These are phyloP conservation scores for Liopterus haemorrhoidalis DNA, from an alignment of 2,888 invertebrate genomes.

Conservation along the genomic window DNA sequence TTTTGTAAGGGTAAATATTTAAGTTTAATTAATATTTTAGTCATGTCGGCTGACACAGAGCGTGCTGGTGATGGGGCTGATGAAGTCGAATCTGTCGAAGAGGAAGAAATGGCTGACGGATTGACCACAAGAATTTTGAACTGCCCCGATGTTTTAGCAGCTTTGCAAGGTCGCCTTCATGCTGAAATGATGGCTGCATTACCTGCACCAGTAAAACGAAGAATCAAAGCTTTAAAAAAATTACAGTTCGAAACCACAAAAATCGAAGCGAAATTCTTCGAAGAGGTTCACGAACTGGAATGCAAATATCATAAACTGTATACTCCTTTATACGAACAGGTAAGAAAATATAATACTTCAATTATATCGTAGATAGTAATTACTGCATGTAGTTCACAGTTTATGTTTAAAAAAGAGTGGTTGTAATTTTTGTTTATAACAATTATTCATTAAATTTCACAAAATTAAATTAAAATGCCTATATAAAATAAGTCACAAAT, in stretches of 20 bases:
- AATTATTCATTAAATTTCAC: no score
- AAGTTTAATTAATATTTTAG: constrained; percentile 32
- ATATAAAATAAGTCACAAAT: no score
- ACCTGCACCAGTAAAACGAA: constrained; percentile 69
- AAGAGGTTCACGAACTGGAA: constrained; percentile 89
- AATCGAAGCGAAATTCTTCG: constrained; percentile 88
- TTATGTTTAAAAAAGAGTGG: no score
- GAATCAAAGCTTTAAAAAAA: constrained; percentile 79
- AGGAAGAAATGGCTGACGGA: constrained; percentile 53
- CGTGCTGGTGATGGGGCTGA: constrained; percentile 60
- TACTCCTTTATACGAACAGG: constrained; percentile 73
- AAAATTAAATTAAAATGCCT: no score
- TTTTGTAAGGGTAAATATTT: no score
- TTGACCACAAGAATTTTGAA: constrained; percentile 39
- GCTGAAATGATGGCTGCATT: constrained; percentile 57
- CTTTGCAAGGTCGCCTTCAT: constrained; percentile 54
- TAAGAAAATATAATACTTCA: no score
- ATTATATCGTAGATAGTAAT: no score
- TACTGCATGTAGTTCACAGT: no score
- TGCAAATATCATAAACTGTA: constrained; percentile 81
- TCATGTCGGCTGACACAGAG: constrained; percentile 62
- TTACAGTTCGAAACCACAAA: constrained; percentile 78
- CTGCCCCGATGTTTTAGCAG: constrained; percentile 55
- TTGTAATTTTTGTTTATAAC: no score
- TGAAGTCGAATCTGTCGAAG: constrained; percentile 61